A percentile compares a stretch with the other conserved stretches of the same genome.
phyloP scores from a whole-genome alignment of 1,140 invertebrate species.

The Oncopodura yosiiana region DNA sequence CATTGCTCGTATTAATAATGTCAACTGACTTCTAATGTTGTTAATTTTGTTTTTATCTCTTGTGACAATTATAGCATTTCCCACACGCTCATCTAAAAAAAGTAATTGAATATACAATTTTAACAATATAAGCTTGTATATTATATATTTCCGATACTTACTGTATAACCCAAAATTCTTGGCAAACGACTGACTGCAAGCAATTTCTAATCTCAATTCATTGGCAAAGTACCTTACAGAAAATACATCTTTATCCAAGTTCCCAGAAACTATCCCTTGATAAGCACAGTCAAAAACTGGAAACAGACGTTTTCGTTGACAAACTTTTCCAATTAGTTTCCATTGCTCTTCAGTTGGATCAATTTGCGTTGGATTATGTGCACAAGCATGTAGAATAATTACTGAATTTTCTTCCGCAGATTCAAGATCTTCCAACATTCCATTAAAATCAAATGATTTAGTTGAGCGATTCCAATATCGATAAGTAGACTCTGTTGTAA shows the following conservation, averaged over 20 bases:
- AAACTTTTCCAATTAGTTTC: constrained; percentile 66
- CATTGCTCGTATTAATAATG: no score
- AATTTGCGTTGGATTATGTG: constrained; percentile 86
- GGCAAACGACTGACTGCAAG: constrained; percentile 93
- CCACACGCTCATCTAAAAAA: constrained; percentile 73
- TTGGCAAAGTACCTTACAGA: constrained; percentile 76
- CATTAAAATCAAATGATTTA: constrained; percentile 70
- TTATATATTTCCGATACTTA: constrained; percentile 43
- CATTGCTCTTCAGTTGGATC: constrained; percentile 81
- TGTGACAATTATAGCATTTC: no score
- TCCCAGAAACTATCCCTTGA: constrained; percentile 96
- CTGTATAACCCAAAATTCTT: constrained; percentile 98
- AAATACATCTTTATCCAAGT: constrained; percentile 82
- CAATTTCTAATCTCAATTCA: constrained; percentile 76
- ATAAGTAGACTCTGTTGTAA: constrained; percentile 67
- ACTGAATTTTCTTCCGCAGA: constrained; percentile 77
- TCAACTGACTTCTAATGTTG: no score
- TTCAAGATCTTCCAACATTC: constrained; percentile 67
- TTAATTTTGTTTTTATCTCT: no score
- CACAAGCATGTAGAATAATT: constrained; percentile 88
- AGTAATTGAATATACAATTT: constrained; percentile 17
- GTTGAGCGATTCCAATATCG: constrained; percentile 82
- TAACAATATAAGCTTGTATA: constrained; percentile 2
- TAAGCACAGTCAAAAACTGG: constrained; percentile 95
- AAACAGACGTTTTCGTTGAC: constrained; percentile 70